A percentile compares a stretch with the other conserved stretches of the same genome.
These are phyloP conservation scores for Eupeodes latifasciatus DNA, from an alignment of 2,888 invertebrate species.

Conservation along the genomic window DNA sequence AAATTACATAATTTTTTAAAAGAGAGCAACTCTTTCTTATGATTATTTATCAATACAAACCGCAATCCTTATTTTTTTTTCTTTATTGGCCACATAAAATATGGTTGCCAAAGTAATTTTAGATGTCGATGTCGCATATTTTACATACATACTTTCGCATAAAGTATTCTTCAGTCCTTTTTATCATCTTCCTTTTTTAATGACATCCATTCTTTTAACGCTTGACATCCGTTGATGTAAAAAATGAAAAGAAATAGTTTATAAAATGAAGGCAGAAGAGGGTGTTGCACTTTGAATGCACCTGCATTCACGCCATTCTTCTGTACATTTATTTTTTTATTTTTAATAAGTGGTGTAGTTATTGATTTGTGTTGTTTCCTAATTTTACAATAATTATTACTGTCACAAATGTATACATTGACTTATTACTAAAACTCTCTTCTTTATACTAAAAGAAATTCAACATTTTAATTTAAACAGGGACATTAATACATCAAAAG, in stretches of 20 bases:
- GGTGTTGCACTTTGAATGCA: neutral
- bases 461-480: no score
- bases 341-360: neutral
- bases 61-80: neutral
- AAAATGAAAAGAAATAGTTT: neutral
- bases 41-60: conserved; percentile 3
- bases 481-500: no score
- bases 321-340: neutral
- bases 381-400: neutral
- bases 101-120: conserved; percentile 25
- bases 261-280: neutral
- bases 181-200: conserved; percentile 6
- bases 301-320: neutral
- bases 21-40: neutral
- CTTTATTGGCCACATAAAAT: conserved; percentile 28
- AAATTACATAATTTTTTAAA: neutral
- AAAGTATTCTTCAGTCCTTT: conserved; percentile 29
- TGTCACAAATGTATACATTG: neutral
- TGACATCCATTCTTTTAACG: neutral
- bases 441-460: no score
- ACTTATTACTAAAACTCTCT: neutral
- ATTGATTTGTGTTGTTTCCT: neutral
- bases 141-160: conserved; percentile 22
- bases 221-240: neutral
- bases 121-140: conserved; percentile 60